Evolutionary conservation across 2,888 invertebrate genomes (phyloP).

Genomic region (Drosophila paracracens): DNA sequence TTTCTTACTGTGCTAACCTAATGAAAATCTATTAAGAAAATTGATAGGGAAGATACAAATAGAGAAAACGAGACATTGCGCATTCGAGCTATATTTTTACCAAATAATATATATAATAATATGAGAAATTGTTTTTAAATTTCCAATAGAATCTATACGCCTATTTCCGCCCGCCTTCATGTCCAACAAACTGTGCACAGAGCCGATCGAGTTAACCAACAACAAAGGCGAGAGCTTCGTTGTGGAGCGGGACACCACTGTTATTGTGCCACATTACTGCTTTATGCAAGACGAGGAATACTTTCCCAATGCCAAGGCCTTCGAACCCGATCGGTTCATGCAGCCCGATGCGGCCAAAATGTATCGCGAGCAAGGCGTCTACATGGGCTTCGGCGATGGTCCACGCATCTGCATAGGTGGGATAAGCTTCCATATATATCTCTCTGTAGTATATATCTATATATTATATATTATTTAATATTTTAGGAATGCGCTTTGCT

Average conservation of each 20-base stretch:
- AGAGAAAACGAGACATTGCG: no score
- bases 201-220: conserved; percentile 67
- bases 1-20: background rate
- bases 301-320: conserved; percentile 74
- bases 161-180: conserved; percentile 73
- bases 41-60: no score
- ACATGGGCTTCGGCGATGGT: conserved; percentile 82
- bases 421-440: background rate
- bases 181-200: conserved; percentile 76
- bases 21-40: background rate
- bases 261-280: conserved; percentile 73
- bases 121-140: background rate
- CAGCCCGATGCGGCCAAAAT: conserved; percentile 77
- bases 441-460: background rate
- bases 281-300: conserved; percentile 76
- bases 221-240: conserved; percentile 67
- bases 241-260: conserved; percentile 63
- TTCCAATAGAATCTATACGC: conserved; percentile 73
- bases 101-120: background rate
- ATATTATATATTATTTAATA: background rate
- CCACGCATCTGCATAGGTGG: conserved; percentile 82
- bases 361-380: conserved; percentile 78
- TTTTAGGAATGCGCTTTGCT: conserved; percentile 83
- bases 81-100: rapidly evolving
- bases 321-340: conserved; percentile 81